Percentiles rank a stretch among this genome's conserved stretches.
These are phyloP conservation scores for Diabrotica virgifera DNA, from an alignment of 1,140 invertebrate species.

Conservation along the genomic window DNA sequence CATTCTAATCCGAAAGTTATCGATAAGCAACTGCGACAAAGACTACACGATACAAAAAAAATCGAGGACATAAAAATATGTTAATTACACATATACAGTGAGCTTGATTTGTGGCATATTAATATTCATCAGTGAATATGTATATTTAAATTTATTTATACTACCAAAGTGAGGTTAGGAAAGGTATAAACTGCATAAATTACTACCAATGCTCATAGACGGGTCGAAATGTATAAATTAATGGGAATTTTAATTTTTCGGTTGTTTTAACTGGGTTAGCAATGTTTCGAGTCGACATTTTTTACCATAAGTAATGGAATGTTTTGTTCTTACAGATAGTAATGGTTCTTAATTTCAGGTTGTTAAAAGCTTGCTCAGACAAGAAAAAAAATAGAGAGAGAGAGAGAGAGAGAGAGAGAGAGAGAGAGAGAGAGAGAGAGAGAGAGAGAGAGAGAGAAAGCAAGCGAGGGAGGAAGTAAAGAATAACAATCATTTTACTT, in stretches of 20 bases:
- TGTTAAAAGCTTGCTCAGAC: too few species aligned
- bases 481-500: too few species aligned
- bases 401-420: too few species aligned
- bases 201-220: neutral
- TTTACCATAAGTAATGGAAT: too few species aligned
- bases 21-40: neutral
- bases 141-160: conserved; percentile 3
- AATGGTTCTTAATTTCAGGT: too few species aligned
- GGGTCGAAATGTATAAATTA: neutral
- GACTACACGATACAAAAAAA: neutral
- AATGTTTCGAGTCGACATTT: too few species aligned
- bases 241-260: neutral
- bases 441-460: too few species aligned
- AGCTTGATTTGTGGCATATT: neutral
- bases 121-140: neutral
- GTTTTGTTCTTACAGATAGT: too few species aligned
- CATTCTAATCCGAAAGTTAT: neutral
- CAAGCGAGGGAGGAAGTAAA: too few species aligned
- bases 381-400: too few species aligned
- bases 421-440: too few species aligned
- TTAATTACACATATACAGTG: neutral
- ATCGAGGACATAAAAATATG: conserved; percentile 1
- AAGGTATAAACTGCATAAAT: neutral
- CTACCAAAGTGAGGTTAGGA: neutral
- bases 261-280: neutral